Evolutionary conservation across 2,888 invertebrate species (phyloP), one percentile per base, ranked within the genome.

Genomic region (Entomobrya multifasciata): DNA sequence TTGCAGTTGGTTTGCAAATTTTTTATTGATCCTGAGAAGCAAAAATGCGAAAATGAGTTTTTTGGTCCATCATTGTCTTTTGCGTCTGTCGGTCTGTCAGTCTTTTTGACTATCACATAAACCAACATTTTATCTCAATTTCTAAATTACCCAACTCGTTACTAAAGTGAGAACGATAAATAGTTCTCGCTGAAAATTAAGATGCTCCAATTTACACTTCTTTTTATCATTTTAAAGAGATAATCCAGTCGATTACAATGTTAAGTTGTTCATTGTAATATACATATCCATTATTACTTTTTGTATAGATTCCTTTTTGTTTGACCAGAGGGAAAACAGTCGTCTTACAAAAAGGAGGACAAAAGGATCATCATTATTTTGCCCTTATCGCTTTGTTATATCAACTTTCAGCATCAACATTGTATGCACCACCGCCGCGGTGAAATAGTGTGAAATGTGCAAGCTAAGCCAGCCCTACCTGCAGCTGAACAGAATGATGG

Each of bases 171-270:
- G 27, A 74, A 60, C 72, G 41, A 82, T 72, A 82, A 74, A 82
- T 82, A 60, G 74, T 76, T 62, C 76, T 62, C n/a, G 17, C 25
- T 41, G 81, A 57, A n/a, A n/a, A 81, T 81, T 70, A 72, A 81
- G 81, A 81, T 81, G 81, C 81, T 72, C 81, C 72, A 72, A 57
- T 81, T 81, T 25, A 25, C 47, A 65, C 78, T 77, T 74, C 74
- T 10, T n/a, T 77, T 20, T 41, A 41, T 67, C 67, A 67, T 41
- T 67, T 41, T n/a, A n/a, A n/a, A n/a, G n/a, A 10, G 25, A 41
- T 67, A 67, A 20, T 60, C 17, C 41, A 44, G 17, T 41, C 67
- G n/a, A 41, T 67, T 67, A 67, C 67, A 11, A 67, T 67, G 22
- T 67, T n/a, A n/a, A n/a, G n/a, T n/a, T n/a, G n/a, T n/a, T n/a